phyloP scores from a whole-genome alignment of 1,140 invertebrate genomes.

The Tribolium madens region DNA sequence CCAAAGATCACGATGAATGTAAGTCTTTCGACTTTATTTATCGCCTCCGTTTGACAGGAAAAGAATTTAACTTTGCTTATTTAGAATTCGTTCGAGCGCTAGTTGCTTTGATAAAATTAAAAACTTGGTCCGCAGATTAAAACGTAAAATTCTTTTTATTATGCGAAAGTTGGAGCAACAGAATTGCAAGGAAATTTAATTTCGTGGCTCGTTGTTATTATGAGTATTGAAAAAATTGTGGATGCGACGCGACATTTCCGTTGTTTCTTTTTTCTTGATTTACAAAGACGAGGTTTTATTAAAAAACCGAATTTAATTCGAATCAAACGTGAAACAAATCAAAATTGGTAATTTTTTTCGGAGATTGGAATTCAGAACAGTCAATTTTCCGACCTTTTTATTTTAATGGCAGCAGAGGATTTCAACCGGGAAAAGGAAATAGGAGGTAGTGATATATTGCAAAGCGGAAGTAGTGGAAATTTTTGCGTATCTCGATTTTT shows the following conservation, averaged over 20 bases:
- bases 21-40: slow-evolving; percentile 69
- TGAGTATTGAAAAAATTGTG: background rate
- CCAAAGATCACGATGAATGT: slow-evolving; percentile 99
- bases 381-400: background rate
- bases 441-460: background rate
- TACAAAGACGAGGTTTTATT: background rate
- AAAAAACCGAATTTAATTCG: background rate
- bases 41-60: background rate
- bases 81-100: background rate
- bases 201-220: background rate
- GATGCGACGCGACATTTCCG: background rate
- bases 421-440: background rate
- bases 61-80: background rate
- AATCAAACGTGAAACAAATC: background rate
- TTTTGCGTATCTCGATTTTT: background rate
- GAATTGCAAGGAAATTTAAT: background rate
- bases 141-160: background rate
- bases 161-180: background rate
- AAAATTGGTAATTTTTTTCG: background rate
- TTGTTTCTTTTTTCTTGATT: background rate
- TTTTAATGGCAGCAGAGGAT: background rate
- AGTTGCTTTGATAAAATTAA: background rate
- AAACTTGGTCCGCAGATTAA: background rate
- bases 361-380: background rate
- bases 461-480: background rate